These are phyloP conservation scores for roundworm (Caenorhabditis elegans) DNA, from an alignment of 1,140 invertebrate genomes.

Conservation along the genomic window DNA sequence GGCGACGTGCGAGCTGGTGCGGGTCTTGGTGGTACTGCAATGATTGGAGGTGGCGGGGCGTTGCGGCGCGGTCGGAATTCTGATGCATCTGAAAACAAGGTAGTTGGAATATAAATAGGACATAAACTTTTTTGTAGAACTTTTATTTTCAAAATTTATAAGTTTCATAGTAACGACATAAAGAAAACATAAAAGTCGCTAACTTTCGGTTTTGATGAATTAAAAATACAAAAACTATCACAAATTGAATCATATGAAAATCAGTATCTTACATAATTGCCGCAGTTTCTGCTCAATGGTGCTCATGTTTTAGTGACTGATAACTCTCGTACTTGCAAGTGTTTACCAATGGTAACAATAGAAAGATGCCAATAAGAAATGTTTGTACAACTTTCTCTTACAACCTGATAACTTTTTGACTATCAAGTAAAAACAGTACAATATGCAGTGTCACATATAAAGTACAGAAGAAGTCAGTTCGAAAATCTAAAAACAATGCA, in stretches of 20 bases:
- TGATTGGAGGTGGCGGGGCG: not conserved
- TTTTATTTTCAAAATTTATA: no score
- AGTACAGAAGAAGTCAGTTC: no score
- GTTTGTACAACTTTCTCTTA: not conserved
- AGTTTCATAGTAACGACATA: no score
- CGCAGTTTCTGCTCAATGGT: not conserved
- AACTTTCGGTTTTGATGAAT: not conserved
- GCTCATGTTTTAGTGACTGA: not conserved
- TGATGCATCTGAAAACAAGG: constrained; percentile 22
- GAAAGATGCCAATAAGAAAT: not conserved
- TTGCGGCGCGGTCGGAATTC: not conserved
- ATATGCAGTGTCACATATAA: no score
- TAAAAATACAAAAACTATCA: not conserved
- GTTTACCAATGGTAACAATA: constrained; percentile 11
- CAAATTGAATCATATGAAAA: not conserved
- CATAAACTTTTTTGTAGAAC: no score
- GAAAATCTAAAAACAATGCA: no score
- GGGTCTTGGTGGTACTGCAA: not conserved
- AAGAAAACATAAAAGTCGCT: no score
- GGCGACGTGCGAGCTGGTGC: not conserved
- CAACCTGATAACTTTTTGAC: constrained; percentile 1
- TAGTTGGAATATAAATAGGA: no score
- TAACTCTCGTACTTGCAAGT: constrained; percentile 23
- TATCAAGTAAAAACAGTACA: not conserved
- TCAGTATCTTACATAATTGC: not conserved